Evolutionary conservation across 2,888 invertebrate genomes (phyloP).

Genomic region (Meteorus cinctellus): DNA sequence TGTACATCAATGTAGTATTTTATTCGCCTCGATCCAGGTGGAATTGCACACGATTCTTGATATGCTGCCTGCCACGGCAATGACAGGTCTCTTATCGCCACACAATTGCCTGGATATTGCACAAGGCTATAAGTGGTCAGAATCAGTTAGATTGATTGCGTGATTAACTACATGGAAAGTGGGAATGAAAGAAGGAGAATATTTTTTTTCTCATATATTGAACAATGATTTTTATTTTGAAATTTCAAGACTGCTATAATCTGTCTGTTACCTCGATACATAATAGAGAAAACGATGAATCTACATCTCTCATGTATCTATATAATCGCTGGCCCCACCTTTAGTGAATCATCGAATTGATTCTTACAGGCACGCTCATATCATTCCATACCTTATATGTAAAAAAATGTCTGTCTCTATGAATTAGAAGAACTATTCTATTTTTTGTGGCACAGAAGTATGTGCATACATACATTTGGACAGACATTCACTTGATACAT

Average conservation of each 20-base stretch:
- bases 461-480: neutral
- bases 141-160: constrained; percentile 20
- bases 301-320: neutral
- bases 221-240: constrained; percentile 25
- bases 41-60: neutral
- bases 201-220: constrained; percentile 1
- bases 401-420: constrained; percentile 16
- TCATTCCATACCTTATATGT: neutral
- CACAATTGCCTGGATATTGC: constrained; percentile 28
- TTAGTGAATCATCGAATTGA: neutral
- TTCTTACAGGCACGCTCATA: neutral
- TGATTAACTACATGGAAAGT: neutral
- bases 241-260: neutral
- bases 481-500: neutral
- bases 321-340: neutral
- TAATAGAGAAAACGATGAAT: neutral
- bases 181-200: neutral
- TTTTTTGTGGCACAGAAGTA: neutral
- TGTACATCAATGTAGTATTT: constrained; percentile 11
- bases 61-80: neutral
- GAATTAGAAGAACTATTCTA: neutral
- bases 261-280: neutral
- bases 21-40: neutral
- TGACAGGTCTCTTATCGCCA: constrained; percentile 20
- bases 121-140: constrained; percentile 25